Percentiles rank a stretch among this genome's conserved stretches.
Evolutionary conservation across 2,888 invertebrate genomes (phyloP).

Genomic region (Fragum sueziense): DNA sequence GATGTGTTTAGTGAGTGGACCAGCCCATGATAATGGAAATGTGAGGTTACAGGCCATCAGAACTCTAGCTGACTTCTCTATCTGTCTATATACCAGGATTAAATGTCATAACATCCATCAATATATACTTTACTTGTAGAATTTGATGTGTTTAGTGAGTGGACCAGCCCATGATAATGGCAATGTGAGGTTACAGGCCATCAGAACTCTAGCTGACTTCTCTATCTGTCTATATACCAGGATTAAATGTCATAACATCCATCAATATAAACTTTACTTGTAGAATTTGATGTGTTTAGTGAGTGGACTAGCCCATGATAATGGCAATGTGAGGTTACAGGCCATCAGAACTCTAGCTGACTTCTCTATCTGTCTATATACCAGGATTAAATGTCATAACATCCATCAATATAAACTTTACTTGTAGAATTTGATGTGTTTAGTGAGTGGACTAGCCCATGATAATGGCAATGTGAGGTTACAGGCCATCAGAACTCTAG

Average conservation of each 20-base stretch:
- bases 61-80: constrained; percentile 73
- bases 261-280: too few relatives aligned
- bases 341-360: constrained; percentile 74
- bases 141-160: constrained; percentile 74
- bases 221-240: constrained; percentile 68
- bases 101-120: constrained; percentile 78
- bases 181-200: constrained; percentile 68
- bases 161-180: constrained; percentile 60
- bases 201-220: constrained; percentile 73
- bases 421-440: constrained; percentile 77
- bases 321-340: constrained; percentile 65
- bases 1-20: constrained; percentile 71
- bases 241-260: constrained; percentile 75
- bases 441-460: constrained; percentile 66
- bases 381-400: constrained; percentile 75
- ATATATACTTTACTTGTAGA: constrained; percentile 78
- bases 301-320: constrained; percentile 59
- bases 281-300: constrained; percentile 79
- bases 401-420: too few relatives aligned
- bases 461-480: constrained; percentile 65
- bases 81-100: constrained; percentile 70
- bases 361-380: constrained; percentile 67
- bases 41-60: constrained; percentile 69
- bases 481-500: constrained; percentile 73
- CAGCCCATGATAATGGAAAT: constrained; percentile 58